Percentiles rank a stretch among this genome's conserved stretches.
phyloP scores from a whole-genome alignment of 2,797 vertebrate species.

The Vultur gryphus region DNA sequence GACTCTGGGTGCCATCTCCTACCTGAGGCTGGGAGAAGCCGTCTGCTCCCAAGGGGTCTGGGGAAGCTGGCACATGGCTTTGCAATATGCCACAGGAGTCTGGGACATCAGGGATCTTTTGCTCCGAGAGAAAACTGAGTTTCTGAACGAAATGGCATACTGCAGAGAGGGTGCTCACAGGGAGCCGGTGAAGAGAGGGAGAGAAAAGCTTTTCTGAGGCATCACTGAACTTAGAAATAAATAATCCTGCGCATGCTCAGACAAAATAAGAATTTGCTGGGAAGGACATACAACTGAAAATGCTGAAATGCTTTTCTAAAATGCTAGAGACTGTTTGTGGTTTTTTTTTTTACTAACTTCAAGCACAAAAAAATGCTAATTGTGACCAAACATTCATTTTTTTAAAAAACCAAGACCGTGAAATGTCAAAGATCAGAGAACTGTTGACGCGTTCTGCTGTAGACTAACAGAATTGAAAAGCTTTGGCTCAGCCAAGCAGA shows the following conservation, averaged over 20 bases:
- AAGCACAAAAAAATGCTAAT: neutral
- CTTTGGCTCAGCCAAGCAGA: neutral
- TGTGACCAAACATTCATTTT: neutral
- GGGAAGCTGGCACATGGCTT: neutral
- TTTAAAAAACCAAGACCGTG: accelerated
- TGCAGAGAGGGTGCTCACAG: neutral
- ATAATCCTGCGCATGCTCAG: neutral
- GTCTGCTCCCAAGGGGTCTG: neutral
- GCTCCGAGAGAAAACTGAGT: neutral
- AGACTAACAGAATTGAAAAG: neutral
- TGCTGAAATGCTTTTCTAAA: neutral
- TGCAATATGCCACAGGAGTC: neutral
- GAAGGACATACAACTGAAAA: neutral
- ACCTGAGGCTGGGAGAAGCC: neutral
- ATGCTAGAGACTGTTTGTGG: neutral
- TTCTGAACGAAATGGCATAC: neutral
- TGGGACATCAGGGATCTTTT: neutral
- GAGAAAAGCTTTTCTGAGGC: neutral
- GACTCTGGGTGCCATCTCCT: neutral
- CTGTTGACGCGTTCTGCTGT: neutral
- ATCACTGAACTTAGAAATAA: neutral
- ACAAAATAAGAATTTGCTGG: neutral
- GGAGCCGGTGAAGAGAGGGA: neutral
- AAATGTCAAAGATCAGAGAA: neutral
- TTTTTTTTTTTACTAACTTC: neutral